Conservation (phyloP, 2,797 vertebrate genomes). For the Gambelia wislizenii region DNA sequence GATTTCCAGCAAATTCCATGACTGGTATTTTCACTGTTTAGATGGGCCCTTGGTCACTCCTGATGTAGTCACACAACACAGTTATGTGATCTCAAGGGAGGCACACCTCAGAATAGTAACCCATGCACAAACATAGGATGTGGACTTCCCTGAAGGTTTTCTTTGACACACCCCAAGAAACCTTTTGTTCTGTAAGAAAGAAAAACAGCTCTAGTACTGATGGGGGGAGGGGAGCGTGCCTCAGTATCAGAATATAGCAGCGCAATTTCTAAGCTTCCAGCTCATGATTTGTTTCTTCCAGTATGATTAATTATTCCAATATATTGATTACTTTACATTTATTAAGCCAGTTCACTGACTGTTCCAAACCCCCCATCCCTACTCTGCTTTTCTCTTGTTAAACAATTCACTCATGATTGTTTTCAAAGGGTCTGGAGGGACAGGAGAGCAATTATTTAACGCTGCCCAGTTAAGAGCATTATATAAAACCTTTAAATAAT, state of each 20-base stretch:
- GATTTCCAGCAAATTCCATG: too few species aligned
- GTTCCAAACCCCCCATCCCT: neutral
- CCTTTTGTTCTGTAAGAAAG: neutral
- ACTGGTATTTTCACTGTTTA: too few species aligned
- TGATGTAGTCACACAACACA: neutral
- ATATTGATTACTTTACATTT: conserved; percentile 45
- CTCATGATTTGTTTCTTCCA: neutral
- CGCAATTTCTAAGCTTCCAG: conserved; percentile 15
- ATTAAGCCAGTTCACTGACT: conserved; percentile 43
- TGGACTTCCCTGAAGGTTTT: neutral
- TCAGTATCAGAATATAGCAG: conserved; percentile 32
- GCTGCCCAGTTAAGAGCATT: conserved; percentile 61
- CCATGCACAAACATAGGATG: neutral
- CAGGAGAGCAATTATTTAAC: conserved; percentile 63
- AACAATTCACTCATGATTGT: conserved; percentile 62
- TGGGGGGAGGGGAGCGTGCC: neutral
- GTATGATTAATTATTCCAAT: conserved; percentile 52
- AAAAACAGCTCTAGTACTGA: neutral
- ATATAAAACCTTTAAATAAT: conserved; percentile 71
- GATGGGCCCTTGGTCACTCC: too few species aligned
- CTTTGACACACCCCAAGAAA: neutral
- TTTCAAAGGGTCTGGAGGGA: conserved; percentile 59
- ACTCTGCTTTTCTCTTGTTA: conserved; percentile 46
- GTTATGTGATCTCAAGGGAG: neutral
- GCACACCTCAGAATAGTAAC: neutral